phyloP scores from a whole-genome alignment of 2,113 vertebrate species.

The Urocolius indicus region DNA sequence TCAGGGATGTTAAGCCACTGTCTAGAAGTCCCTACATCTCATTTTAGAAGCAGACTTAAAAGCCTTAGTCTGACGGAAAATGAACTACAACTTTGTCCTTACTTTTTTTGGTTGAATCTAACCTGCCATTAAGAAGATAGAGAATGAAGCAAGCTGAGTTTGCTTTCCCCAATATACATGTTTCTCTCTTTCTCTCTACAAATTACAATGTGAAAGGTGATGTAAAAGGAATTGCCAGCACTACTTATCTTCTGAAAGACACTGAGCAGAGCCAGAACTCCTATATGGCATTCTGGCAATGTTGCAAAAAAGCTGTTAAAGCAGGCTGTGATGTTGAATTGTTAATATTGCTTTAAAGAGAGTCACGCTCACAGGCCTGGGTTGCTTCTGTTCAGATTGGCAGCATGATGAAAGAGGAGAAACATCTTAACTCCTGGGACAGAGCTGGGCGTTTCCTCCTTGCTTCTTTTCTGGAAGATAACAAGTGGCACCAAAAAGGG shows the following conservation, averaged over 20 bases:
- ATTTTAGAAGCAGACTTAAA: neutral
- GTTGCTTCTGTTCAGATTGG: neutral
- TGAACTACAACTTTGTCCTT: neutral
- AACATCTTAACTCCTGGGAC: neutral
- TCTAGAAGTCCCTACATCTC: neutral
- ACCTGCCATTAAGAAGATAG: neutral
- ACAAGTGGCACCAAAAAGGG: neutral
- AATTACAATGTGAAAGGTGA: neutral
- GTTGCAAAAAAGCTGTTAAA: constrained; percentile 45
- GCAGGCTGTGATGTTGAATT: constrained; percentile 6
- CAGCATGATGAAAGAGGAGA: neutral
- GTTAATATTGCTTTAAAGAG: neutral
- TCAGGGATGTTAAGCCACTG: neutral
- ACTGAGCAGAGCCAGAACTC: constrained; percentile 3
- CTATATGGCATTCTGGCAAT: neutral
- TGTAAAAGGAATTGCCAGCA: neutral
- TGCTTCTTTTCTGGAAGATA: neutral
- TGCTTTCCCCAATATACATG: neutral
- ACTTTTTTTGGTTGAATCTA: neutral
- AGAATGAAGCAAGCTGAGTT: neutral
- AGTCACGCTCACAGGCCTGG: neutral
- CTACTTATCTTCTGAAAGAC: neutral
- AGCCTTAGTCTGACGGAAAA: neutral
- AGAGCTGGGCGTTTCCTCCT: too few relatives aligned
- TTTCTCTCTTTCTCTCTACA: neutral